phyloP scores from a whole-genome alignment of 2,113 vertebrate species.

The Notothenia rossii region DNA sequence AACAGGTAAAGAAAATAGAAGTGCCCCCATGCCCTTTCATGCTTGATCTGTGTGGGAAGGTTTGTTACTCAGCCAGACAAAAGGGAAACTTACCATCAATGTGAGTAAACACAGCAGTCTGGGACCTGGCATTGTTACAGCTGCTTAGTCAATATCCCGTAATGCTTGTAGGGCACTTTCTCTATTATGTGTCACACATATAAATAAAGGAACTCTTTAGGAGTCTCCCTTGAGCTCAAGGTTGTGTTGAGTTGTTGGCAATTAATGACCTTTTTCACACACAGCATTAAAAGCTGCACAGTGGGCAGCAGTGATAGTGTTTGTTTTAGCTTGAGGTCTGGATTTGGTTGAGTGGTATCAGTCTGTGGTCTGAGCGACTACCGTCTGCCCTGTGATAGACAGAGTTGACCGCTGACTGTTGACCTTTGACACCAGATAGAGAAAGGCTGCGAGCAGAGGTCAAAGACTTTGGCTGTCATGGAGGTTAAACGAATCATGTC shows the following conservation, averaged over 20 bases:
- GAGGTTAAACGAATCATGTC: slow-evolving; percentile 59
- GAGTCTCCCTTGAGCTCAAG: background rate
- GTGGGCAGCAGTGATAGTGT: slow-evolving; percentile 11
- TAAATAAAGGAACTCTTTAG: slow-evolving; percentile 10
- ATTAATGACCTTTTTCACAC: slow-evolving; percentile 59
- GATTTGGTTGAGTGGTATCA: slow-evolving; percentile 39
- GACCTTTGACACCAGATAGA: slow-evolving; percentile 70
- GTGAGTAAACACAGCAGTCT: slow-evolving; percentile 58
- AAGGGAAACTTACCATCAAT: slow-evolving; percentile 48
- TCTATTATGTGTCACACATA: slow-evolving; percentile 32
- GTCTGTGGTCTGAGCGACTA: slow-evolving; percentile 28
- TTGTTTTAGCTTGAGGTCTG: slow-evolving; percentile 56
- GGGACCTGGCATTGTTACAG: slow-evolving; percentile 20
- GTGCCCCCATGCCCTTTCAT: slow-evolving; percentile 34
- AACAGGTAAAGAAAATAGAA: slow-evolving; percentile 43
- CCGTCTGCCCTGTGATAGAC: slow-evolving; percentile 61
- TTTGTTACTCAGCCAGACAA: slow-evolving; percentile 42
- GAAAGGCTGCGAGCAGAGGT: slow-evolving; percentile 47
- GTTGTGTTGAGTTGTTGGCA: slow-evolving; percentile 30
- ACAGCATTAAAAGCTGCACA: slow-evolving; percentile 21
- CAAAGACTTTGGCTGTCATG: slow-evolving; percentile 46
- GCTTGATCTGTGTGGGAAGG: slow-evolving; percentile 54
- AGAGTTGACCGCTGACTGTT: slow-evolving; percentile 52
- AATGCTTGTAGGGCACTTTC: slow-evolving; percentile 41
- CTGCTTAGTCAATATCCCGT: slow-evolving; percentile 29